Evolutionary conservation across 2,113 vertebrate genomes (phyloP).

Genomic region (Myrmecophaga tridactyla): DNA sequence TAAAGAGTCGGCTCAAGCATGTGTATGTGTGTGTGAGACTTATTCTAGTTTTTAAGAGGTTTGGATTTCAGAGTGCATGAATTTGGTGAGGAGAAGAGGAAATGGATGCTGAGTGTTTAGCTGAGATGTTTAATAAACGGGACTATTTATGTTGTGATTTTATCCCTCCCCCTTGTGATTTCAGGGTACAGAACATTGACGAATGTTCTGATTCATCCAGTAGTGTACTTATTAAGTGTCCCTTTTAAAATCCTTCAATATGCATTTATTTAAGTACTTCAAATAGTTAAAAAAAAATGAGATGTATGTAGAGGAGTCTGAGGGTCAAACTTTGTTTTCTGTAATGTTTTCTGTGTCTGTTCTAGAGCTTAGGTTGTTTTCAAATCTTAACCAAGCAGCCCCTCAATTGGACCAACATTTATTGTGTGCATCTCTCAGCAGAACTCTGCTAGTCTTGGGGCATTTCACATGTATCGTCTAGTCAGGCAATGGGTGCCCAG

Average conservation of each 20-base stretch:
- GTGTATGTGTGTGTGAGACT: no score
- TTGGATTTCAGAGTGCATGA: no score
- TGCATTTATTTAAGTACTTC: no score
- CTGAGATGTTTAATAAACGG: not conserved
- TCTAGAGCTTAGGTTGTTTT: not conserved
- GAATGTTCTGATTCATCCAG: not conserved
- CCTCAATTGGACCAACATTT: not conserved
- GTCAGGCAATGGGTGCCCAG: not conserved
- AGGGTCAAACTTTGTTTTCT: not conserved
- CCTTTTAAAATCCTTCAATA: not conserved
- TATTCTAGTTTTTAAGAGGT: no score
- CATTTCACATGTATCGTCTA: not conserved
- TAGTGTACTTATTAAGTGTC: not conserved
- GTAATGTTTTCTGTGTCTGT: not conserved
- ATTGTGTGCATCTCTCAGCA: not conserved
- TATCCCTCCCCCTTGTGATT: not conserved
- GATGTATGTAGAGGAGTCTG: not conserved
- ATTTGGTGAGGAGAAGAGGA: not conserved
- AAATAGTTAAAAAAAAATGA: not conserved
- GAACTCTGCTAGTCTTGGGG: not conserved
- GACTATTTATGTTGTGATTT: not conserved
- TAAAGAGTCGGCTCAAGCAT: no score
- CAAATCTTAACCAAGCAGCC: not conserved
- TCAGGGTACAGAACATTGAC: no score
- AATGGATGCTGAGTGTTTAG: not conserved